A percentile compares a stretch with the other conserved stretches of the same genome.
phyloP scores from a whole-genome alignment of 1,140 invertebrate species.

The Geopemphigus sp. region DNA sequence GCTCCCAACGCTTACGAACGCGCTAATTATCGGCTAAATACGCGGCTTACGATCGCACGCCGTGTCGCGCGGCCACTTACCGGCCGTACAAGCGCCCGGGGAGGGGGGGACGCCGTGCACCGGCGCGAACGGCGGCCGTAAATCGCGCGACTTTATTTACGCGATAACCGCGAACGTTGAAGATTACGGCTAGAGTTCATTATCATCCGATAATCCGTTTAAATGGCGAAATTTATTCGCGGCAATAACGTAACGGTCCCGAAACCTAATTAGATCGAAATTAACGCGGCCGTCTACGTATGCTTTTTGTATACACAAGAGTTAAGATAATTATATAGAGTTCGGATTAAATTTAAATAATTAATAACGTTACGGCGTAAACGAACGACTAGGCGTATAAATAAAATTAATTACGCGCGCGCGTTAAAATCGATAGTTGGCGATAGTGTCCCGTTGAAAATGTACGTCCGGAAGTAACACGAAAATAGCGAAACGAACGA shows the following conservation, averaged over 20 bases:
- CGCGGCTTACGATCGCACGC: too few species aligned
- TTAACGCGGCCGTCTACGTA: background rate
- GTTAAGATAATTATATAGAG: slow-evolving; percentile 1
- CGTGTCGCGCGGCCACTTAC: too few species aligned
- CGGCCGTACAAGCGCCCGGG: too few species aligned
- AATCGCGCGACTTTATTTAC: too few species aligned
- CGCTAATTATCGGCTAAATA: too few species aligned
- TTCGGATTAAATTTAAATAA: slow-evolving; percentile 8
- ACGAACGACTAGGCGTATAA: background rate
- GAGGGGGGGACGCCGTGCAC: too few species aligned
- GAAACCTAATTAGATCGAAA: slow-evolving; percentile 9
- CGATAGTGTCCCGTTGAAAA: too few species aligned
- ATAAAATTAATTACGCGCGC: background rate
- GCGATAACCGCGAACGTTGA: background rate
- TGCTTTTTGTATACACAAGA: background rate
- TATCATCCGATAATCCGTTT: slow-evolving; percentile 27
- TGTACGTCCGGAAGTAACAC: too few species aligned
- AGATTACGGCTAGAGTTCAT: slow-evolving; percentile 18
- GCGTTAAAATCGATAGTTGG: background rate
- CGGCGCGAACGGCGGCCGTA: too few species aligned
- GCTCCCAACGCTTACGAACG: too few species aligned
- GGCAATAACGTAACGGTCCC: background rate
- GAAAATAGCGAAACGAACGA: too few species aligned
- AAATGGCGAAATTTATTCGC: background rate
- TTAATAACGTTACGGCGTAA: background rate